Evolutionary conservation across 1,140 invertebrate genomes (phyloP).

Genomic region (Pogonognathellus flavescens): DNA sequence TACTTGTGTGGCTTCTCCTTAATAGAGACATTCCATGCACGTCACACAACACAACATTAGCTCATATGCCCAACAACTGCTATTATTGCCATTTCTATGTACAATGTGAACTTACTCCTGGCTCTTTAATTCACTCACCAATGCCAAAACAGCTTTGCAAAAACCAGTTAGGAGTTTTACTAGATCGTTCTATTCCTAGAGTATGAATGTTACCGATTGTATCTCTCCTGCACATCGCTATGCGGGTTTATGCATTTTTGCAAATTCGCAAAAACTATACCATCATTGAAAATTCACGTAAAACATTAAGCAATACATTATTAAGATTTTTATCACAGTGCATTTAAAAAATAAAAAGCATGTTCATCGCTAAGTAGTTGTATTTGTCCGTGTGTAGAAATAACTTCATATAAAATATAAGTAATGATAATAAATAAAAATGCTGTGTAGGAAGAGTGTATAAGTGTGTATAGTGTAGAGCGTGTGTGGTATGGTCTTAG

Average conservation of each 20-base stretch:
- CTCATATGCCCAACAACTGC: conserved; percentile 46
- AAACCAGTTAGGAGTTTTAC: conserved; percentile 28
- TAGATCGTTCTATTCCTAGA: conserved; percentile 11
- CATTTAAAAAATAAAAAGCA: too few relatives aligned
- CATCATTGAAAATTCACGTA: background rate
- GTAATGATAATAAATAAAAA: background rate
- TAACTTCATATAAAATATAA: too few relatives aligned
- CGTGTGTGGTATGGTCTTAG: background rate
- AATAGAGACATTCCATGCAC: conserved; percentile 68
- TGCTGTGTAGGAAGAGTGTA: conserved; percentile 7
- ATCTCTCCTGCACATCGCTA: background rate
- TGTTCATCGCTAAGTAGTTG: too few relatives aligned
- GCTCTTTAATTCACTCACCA: conserved; percentile 23
- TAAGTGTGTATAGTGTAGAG: too few relatives aligned
- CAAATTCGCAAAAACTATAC: conserved; percentile 11
- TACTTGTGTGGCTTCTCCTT: conserved; percentile 67
- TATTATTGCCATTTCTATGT: conserved; percentile 38
- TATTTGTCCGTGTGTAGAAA: too few relatives aligned
- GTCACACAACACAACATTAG: conserved; percentile 65
- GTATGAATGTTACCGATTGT: background rate
- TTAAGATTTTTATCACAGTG: too few relatives aligned
- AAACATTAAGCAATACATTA: too few relatives aligned
- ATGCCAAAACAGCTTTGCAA: conserved; percentile 20
- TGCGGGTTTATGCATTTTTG: conserved; percentile 14
- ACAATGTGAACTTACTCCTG: too few relatives aligned